Evolutionary conservation across 2,797 vertebrate genomes (phyloP), one percentile per base, ranked within the genome.

Genomic region (Squalus acanthias): DNA sequence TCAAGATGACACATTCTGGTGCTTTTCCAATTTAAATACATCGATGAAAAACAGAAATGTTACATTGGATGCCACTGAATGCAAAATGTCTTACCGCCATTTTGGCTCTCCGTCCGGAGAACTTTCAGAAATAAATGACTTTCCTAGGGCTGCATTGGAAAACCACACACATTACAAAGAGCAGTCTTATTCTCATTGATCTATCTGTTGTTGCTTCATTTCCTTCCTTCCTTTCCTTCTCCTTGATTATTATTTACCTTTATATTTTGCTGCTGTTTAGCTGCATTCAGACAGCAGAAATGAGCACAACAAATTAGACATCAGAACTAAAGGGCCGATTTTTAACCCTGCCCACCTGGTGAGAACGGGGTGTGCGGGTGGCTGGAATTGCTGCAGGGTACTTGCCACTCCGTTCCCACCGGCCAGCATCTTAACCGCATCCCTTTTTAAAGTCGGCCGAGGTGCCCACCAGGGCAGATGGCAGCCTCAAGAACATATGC

Each of bases 71-170:
- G 39, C 22, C 39, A 72, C 39, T 72, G 67, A 72, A 95, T 53
- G 15, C 53, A 26, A 70, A 39, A 50, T 26, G 2, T 24, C 93
- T 26, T 29, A 33, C 57, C 15, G 10, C 26, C 53, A 57, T 17
- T 63, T 63, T 95, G 93, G 33, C 46, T 17, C 46, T 46, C 2
- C 67, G 9, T 72, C 39, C 72, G 67, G 67, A n/a, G 15, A 92
- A 72, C 93, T 53, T 29, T 10, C 46, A 70, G 22, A 95, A 72
- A 33, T 95, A 95, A 72, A 72, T 95, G 29, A 72, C 93, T 95
- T 95, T 95, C 93, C 69, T 22, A 50, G 67, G 39, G 26, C 46
- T 95, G n/a, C 39, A 50, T n/a, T 53, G n/a, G 10, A 95, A 65
- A 15, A 95, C 67, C 9, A 33, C n/a, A 26, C 39, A 17, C 92